Conservation (phyloP, 2,888 invertebrate species). For the Stomorhina lunata region DNA sequence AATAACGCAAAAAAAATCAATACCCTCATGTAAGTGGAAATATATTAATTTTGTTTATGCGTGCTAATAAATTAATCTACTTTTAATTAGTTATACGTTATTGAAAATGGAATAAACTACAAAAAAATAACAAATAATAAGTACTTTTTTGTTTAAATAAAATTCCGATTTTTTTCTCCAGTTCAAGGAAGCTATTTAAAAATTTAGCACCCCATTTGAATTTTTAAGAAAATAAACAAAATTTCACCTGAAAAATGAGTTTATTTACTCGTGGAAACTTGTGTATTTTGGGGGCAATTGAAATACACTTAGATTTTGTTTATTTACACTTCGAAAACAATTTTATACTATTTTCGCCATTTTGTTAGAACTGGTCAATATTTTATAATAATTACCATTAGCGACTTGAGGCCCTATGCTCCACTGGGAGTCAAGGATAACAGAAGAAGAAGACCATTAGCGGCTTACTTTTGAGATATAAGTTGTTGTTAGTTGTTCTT, state of each 20-base stretch:
- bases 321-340: background rate
- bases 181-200: constrained; percentile 45
- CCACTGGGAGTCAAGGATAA: no score
- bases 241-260: background rate
- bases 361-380: no score
- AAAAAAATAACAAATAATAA: background rate
- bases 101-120: constrained; percentile 4
- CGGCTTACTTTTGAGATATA: no score
- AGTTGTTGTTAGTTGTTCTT: no score
- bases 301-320: background rate
- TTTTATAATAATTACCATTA: no score
- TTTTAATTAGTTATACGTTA: background rate
- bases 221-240: background rate
- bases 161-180: background rate
- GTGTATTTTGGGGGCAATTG: background rate
- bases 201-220: constrained; percentile 26
- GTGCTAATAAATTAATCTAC: background rate
- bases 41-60: background rate
- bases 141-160: background rate
- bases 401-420: no score
- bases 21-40: background rate
- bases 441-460: no score
- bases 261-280: background rate
- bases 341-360: background rate
- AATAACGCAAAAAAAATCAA: background rate